Evolutionary conservation across 1,140 invertebrate species (phyloP).

Genomic region (Drosophila paulistorum): DNA sequence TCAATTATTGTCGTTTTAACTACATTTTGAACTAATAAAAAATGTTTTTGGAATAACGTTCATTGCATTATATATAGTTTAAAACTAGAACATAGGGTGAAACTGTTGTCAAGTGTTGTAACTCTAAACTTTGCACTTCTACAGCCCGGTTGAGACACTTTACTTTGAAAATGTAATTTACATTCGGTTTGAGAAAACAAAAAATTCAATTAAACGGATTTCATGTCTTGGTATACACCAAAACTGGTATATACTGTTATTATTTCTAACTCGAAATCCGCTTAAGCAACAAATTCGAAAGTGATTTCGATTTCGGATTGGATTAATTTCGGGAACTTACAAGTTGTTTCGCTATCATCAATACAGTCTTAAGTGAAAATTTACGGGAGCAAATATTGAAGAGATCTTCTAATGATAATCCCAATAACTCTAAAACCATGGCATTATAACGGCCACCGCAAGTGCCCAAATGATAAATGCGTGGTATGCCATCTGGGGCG

Average conservation of each 20-base stretch:
- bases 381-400: constrained; percentile 91
- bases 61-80: constrained; percentile 47
- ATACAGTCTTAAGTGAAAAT: constrained; percentile 91
- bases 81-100: neutral
- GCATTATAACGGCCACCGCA: constrained; percentile 94
- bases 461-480: constrained; percentile 94
- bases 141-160: constrained; percentile 73
- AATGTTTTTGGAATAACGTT: constrained; percentile 64
- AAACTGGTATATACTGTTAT: neutral
- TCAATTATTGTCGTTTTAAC: constrained; percentile 33
- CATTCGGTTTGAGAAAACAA: neutral
- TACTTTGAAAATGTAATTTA: constrained; percentile 49
- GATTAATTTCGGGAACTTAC: constrained; percentile 66
- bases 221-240: neutral
- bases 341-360: constrained; percentile 91
- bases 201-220: constrained; percentile 1
- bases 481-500: constrained; percentile 89
- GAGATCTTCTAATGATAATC: constrained; percentile 91
- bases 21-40: constrained; percentile 42
- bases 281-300: constrained; percentile 18
- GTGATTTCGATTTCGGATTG: constrained; percentile 31
- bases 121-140: constrained; percentile 39
- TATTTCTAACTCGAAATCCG: neutral
- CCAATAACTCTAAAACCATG: constrained; percentile 89
- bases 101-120: neutral